phyloP scores from a whole-genome alignment of 2,888 invertebrate species.

The Melinopterus prodromus region DNA sequence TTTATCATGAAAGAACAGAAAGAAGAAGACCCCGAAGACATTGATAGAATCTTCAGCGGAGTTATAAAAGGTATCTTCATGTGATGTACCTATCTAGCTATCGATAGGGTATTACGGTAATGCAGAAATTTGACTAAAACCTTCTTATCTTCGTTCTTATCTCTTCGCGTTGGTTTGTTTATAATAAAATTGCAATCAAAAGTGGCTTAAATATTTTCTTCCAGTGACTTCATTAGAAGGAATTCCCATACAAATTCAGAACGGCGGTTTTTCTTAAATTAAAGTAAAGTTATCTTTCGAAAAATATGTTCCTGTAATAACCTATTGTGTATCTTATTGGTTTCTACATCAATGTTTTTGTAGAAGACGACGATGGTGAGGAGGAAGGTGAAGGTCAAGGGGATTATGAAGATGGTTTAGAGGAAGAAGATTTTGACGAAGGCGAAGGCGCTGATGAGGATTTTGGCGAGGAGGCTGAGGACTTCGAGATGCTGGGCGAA shows the following conservation, averaged over 20 bases:
- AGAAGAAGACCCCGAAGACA: not conserved
- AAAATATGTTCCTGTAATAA: too few species aligned
- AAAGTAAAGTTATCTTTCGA: too few species aligned
- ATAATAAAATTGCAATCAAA: too few species aligned
- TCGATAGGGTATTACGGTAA: not conserved
- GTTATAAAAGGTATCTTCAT: not conserved
- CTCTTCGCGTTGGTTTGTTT: too few species aligned
- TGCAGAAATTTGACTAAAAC: too few species aligned
- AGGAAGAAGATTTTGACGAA: conserved; percentile 29
- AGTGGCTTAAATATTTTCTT: too few species aligned
- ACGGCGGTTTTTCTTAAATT: too few species aligned
- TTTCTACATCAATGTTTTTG: not conserved
- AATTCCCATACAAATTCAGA: too few species aligned
- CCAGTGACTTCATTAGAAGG: too few species aligned
- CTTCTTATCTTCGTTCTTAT: too few species aligned
- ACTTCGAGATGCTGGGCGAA: conserved; percentile 5
- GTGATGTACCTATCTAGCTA: not conserved
- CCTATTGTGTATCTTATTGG: too few species aligned
- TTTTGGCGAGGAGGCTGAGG: conserved; percentile 30
- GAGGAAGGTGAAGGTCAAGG: conserved; percentile 40
- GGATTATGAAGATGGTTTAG: conserved; percentile 23
- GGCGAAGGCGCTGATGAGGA: conserved; percentile 23
- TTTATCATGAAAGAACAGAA: conserved; percentile 14
- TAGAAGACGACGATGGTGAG: conserved; percentile 39
- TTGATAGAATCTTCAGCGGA: not conserved